Percentiles rank a stretch among this genome's conserved stretches.
These are phyloP conservation scores for Cuculus canorus DNA, from an alignment of 2,797 vertebrate genomes.

Conservation along the genomic window DNA sequence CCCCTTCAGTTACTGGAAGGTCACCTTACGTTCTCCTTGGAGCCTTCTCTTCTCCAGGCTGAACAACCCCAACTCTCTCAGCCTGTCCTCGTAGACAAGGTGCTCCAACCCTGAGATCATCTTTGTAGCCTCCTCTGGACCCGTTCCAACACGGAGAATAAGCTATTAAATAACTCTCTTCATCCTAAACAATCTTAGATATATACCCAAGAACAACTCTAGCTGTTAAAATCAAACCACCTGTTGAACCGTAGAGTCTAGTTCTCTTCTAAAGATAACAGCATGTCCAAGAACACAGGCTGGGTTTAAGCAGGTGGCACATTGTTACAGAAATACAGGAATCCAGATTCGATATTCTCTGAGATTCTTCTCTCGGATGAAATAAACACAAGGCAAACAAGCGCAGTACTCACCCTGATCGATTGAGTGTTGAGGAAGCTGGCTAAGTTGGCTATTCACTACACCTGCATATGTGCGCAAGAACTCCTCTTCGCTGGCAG, in stretches of 20 bases:
- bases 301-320: background rate
- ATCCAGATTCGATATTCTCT: background rate
- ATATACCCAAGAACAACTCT: background rate
- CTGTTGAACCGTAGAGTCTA: background rate
- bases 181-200: background rate
- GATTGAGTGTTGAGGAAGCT: constrained; percentile 96
- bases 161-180: background rate
- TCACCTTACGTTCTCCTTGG: too few species aligned
- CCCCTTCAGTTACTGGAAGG: too few species aligned
- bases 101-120: too few species aligned
- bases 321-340: background rate
- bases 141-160: background rate
- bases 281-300: background rate
- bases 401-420: constrained; percentile 88
- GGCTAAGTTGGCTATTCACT: constrained; percentile 97
- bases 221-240: background rate
- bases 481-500: constrained; percentile 95
- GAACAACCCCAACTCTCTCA: too few species aligned
- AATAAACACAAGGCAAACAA: background rate
- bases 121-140: too few species aligned
- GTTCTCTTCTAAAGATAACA: background rate
- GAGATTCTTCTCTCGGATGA: background rate
- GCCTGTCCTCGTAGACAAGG: too few species aligned
- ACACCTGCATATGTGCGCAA: constrained; percentile 95
- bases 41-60: too few species aligned